phyloP scores from a whole-genome alignment of 2,113 vertebrate genomes.

The Ptyas mucosa region DNA sequence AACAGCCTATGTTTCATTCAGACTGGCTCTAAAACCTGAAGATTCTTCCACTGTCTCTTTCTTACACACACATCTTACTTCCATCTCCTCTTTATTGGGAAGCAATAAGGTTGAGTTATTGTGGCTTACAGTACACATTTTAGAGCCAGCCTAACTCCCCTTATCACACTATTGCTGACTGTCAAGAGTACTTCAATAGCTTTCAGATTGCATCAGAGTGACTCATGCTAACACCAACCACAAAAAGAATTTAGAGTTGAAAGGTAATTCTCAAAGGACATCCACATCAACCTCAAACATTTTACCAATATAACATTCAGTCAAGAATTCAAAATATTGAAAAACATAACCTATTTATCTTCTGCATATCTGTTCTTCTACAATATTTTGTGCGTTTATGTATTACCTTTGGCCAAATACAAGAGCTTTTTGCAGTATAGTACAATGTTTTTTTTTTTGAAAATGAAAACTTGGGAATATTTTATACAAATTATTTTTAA shows the following conservation, averaged over 20 bases:
- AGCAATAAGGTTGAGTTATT: background rate
- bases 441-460: background rate
- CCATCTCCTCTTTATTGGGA: background rate
- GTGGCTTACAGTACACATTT: background rate
- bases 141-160: background rate
- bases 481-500: background rate
- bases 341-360: background rate
- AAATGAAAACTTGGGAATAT: background rate
- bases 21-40: background rate
- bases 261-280: background rate
- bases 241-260: background rate
- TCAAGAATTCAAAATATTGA: background rate
- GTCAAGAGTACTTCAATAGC: background rate
- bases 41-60: background rate
- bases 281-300: background rate
- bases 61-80: background rate
- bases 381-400: background rate
- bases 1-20: background rate
- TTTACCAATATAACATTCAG: background rate
- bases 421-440: background rate
- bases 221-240: background rate
- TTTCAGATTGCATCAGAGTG: background rate
- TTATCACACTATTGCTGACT: background rate
- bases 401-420: background rate
- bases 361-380: background rate